Conservation (phyloP, 2,888 invertebrate species). For the Dynastes hyllus region DNA sequence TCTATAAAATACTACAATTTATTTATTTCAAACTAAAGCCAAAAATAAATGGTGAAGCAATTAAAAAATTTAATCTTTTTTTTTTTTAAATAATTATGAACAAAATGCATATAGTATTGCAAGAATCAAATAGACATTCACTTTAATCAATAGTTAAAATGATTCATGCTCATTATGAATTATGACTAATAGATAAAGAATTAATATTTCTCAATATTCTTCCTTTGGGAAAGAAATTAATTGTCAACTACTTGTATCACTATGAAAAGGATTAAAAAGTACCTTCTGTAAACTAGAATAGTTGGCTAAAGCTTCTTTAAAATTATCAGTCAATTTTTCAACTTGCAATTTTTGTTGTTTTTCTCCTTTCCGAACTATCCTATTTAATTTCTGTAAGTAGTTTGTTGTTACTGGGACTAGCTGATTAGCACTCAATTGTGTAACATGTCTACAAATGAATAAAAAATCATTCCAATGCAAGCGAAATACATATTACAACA, state of each 20-base stretch:
- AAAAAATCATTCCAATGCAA: slow-evolving; percentile 51
- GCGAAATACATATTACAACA: slow-evolving; percentile 48
- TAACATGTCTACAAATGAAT: slow-evolving; percentile 76
- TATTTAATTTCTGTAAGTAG: slow-evolving; percentile 82
- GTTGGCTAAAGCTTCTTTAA: slow-evolving; percentile 84
- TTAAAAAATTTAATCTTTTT: too few relatives aligned
- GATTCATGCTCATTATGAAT: neutral
- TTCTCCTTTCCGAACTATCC: slow-evolving; percentile 81
- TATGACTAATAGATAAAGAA: neutral
- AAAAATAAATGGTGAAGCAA: too few relatives aligned
- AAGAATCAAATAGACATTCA: too few relatives aligned
- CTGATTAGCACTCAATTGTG: slow-evolving; percentile 83
- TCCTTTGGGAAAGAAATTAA: too few relatives aligned
- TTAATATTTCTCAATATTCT: neutral
- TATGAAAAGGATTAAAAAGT: slow-evolving; percentile 52
- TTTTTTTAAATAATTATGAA: too few relatives aligned
- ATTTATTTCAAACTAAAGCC: too few relatives aligned
- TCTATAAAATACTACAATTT: too few relatives aligned
- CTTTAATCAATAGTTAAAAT: neutral
- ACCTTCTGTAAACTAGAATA: slow-evolving; percentile 89
- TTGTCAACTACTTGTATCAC: neutral
- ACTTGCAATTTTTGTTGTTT: slow-evolving; percentile 89
- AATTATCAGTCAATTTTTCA: slow-evolving; percentile 88
- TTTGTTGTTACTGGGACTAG: slow-evolving; percentile 83
- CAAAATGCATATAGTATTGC: too few relatives aligned